Evolutionary conservation across 1,140 invertebrate genomes (phyloP), one percentile per base, ranked within the genome.

Genomic region (Aphidius gifuensis): DNA sequence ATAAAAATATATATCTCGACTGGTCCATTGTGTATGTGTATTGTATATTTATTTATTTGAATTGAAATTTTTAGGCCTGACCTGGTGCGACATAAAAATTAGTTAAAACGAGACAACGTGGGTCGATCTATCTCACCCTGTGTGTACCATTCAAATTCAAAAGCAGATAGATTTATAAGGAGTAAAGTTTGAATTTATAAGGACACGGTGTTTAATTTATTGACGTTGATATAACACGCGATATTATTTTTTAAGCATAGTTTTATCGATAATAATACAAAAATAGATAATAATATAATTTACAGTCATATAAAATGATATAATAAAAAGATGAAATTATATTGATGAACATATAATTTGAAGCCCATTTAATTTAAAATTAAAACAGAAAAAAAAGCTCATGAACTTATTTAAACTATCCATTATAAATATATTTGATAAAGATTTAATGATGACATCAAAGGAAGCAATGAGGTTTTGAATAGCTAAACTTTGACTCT

Each of bases 181-280:
- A 80, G 78, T 75, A 76, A 79, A 77, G 71, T 59, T 47, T 69
- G 68, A 74, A 80, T 79, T 80, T 80, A 80, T 80, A 73, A 65
- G 68, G 71, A 74, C 70, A 60, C 69, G 66, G 50, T 47, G 67
- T 72, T 78, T 77, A 78, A 64, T 79, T 80, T 79, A 80, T 80
- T 66, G 79, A 76, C 77, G 75, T 77, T 74, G 79, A 80, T 80
- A 75, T 74, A 64, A 68, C 70, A 76, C 69, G 75, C 72, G 79
- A 80, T 79, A 80, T 77, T 76, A 72, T 74, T 32, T 32, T 32
- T 32, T 32, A 4, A 32, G 73, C 72, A 73, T 71, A 75, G 49
- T 60, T 44, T 40, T 45, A 53, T 38, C n/a, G 76, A 77, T 79
- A 80, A 79, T 75, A 76, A 79, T 79, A 78, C 11, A 45, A n/a